phyloP scores from a whole-genome alignment of 2,888 invertebrate species.

The Eilema caniola region DNA sequence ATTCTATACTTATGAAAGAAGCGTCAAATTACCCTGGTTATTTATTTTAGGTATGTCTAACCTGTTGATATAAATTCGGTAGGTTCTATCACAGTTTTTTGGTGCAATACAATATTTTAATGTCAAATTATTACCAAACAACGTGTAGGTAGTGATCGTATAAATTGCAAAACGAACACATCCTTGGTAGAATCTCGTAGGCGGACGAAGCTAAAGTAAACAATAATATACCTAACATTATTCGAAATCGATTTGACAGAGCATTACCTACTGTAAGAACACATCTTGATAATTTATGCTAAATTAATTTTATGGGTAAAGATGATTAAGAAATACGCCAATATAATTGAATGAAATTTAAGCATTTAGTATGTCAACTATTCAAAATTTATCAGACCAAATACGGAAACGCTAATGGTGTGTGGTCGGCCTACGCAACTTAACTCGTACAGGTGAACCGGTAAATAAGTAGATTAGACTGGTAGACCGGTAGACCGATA shows the following conservation, averaged over 20 bases:
- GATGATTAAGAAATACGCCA: not conserved
- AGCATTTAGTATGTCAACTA: too few species aligned
- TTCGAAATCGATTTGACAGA: not conserved
- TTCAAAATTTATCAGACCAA: too few species aligned
- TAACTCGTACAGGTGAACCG: too few species aligned
- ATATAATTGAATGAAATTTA: too few species aligned
- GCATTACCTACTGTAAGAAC: not conserved
- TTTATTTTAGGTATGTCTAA: too few species aligned
- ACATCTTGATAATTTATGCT: not conserved
- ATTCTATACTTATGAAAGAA: too few species aligned
- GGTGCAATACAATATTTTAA: not conserved
- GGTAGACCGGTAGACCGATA: too few species aligned
- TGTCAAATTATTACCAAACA: conserved; percentile 31
- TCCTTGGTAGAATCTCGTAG: conserved; percentile 22
- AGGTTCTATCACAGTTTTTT: not conserved
- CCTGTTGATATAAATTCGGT: not conserved
- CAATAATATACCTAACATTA: not conserved
- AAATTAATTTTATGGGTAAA: not conserved
- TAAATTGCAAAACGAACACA: conserved; percentile 42
- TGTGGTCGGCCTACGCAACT: too few species aligned
- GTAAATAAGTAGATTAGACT: too few species aligned
- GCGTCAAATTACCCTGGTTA: too few species aligned
- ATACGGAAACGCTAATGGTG: too few species aligned
- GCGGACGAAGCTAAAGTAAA: conserved; percentile 19
- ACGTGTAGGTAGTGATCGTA: conserved; percentile 29